These are phyloP conservation scores for Drosophila barbarae DNA, from an alignment of 2,888 invertebrate genomes.

Conservation along the genomic window DNA sequence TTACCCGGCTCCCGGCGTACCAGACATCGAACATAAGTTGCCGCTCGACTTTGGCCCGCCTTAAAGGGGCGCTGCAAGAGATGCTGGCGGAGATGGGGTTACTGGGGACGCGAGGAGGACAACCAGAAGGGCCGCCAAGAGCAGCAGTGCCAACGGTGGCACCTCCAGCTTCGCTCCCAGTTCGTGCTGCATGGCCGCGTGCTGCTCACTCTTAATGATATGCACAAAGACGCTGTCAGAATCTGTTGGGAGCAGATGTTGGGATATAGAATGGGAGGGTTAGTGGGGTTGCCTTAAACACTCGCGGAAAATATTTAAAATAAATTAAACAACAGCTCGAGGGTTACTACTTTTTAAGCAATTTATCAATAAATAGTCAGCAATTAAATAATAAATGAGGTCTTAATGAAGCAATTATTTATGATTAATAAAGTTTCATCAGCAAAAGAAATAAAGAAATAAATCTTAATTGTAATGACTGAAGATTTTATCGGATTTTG, in stretches of 20 bases:
- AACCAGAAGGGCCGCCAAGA: conserved; percentile 45
- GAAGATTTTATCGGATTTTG: neutral
- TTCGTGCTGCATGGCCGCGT: conserved; percentile 83
- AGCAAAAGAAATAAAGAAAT: neutral
- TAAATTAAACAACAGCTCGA: too few relatives aligned
- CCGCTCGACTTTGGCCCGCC: conserved; percentile 50
- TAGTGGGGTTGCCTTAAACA: neutral
- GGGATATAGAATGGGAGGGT: conserved; percentile 1
- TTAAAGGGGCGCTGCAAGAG: conserved; percentile 31
- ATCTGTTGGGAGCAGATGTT: conserved; percentile 81
- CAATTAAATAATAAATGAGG: neutral
- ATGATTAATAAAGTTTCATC: neutral
- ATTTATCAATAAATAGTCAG: neutral
- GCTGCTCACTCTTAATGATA: conserved; percentile 88
- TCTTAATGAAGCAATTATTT: neutral
- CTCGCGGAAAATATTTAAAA: neutral
- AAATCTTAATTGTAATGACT: neutral
- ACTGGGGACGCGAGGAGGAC: conserved; percentile 32
- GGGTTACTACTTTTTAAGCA: too few relatives aligned
- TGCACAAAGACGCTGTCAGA: conserved; percentile 91
- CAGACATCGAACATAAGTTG: conserved; percentile 66
- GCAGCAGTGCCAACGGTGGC: conserved; percentile 68
- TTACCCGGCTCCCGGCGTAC: conserved; percentile 18
- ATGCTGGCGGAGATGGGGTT: conserved; percentile 32
- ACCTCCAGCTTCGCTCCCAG: conserved; percentile 72